Base-by-base conservation (phyloP, 2,113 vertebrate genomes). In the Heliornis fulica region DNA sequence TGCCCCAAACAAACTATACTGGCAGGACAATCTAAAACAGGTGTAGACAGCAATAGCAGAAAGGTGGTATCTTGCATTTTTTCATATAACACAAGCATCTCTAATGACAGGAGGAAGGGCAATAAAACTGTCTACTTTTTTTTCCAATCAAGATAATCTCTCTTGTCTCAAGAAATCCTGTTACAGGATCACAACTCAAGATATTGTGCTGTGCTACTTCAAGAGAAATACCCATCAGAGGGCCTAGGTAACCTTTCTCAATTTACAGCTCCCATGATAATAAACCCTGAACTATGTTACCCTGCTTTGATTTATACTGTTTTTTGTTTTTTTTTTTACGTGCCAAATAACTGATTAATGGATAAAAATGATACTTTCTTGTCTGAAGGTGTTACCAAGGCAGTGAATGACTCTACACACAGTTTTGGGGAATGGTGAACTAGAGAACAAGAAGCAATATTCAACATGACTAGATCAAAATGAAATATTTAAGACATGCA, bases 211-310 rank as follows among this genome's bases (percentile, higher is more conserved):
- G 13, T 51, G 45, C 72, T 34, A 61, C 43, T 79, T 75, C 8
- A 20, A 20, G 8, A 78, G 43, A 79, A 94, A 92, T 31, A 63
- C 13, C 25, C 25, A 54, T 51, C 50, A 66, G 29, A 81, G 15
- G 31, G 11, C 38, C 34, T 9, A 59, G 21, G 29, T 20, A 84
- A 57, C 23, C 46, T 25, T 38, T 51, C 59, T 63, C 46, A 64
- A 31, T 78, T 91, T 83, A 77, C 15, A 93, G 12, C 21, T 88
- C 41, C 34, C 63, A 70, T 74, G 80, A 34, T 69, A 85, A 86
- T 41, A 74, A 80, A 80, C 15, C 20, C 43, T 72, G 10, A 79
- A 77, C 45, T 64, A 91, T 51, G 76, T 87, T 31, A 57, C 23
- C 48, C 45, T 65, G 80, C 43, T 93, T 83, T 80, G 43, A 72